Conservation (phyloP, 2,113 vertebrate genomes). For the Aramus guarauna region DNA sequence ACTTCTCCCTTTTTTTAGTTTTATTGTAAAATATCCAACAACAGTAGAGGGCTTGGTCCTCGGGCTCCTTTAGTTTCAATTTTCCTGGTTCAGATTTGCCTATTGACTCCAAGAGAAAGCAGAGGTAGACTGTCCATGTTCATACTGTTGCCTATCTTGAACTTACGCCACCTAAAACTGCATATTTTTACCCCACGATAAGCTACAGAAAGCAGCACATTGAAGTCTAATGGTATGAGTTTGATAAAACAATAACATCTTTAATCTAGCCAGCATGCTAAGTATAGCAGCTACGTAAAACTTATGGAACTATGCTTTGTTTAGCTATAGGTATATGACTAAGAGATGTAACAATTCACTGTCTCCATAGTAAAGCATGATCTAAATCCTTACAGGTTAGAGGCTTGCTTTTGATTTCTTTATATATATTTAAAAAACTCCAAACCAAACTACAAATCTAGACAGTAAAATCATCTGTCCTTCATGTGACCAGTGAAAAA, state of each 20-base stretch:
- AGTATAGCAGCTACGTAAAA: neutral
- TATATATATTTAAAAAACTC: neutral
- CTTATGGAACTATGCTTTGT: neutral
- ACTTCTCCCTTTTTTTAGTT: neutral
- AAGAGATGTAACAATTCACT: neutral
- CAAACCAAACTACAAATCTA: neutral
- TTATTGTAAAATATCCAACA: neutral
- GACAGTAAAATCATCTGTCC: neutral
- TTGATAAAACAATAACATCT: too few species aligned
- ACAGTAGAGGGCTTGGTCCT: neutral
- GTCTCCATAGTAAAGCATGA: neutral
- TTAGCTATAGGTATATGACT: neutral
- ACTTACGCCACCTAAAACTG: neutral
- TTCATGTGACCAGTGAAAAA: neutral
- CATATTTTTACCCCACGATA: neutral
- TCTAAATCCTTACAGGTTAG: neutral
- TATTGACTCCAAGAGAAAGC: neutral
- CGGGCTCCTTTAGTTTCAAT: neutral
- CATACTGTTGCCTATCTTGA: neutral
- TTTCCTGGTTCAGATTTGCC: neutral
- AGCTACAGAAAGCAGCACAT: neutral
- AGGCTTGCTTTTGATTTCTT: neutral
- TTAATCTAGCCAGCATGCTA: neutral
- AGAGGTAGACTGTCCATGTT: neutral
- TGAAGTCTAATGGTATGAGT: neutral